Evolutionary conservation across 2,113 vertebrate genomes (phyloP).

Genomic region (Trochalopteron elliotii): DNA sequence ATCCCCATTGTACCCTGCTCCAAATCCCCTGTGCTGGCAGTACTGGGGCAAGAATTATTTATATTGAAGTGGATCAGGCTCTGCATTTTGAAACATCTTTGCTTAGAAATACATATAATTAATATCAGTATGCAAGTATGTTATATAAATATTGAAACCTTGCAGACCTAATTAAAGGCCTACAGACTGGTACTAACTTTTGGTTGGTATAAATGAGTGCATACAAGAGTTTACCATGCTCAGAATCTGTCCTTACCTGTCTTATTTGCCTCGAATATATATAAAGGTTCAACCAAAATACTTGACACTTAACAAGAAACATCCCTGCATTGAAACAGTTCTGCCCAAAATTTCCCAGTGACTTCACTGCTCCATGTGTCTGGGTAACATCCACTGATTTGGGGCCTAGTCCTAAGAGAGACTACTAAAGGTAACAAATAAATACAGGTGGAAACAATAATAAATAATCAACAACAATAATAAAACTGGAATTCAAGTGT

Average conservation of each 20-base stretch:
- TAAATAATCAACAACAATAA: conserved; percentile 40
- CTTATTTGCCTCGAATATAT: background rate
- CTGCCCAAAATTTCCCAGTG: background rate
- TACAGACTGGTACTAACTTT: background rate
- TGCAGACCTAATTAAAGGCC: background rate
- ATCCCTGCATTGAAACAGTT: background rate
- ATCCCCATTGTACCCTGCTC: background rate
- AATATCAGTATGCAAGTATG: background rate
- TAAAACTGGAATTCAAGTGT: conserved; percentile 53
- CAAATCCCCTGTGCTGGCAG: background rate
- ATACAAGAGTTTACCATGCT: background rate
- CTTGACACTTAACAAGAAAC: background rate
- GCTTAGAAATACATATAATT: background rate
- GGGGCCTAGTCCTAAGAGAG: background rate
- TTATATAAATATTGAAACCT: background rate
- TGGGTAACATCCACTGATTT: background rate
- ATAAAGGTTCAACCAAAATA: background rate
- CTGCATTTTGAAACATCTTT: background rate
- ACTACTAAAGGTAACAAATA: background rate
- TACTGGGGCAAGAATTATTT: background rate
- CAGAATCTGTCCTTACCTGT: background rate
- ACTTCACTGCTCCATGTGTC: background rate
- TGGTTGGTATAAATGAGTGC: background rate
- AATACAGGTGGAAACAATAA: conserved; percentile 38
- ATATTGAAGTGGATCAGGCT: background rate